Conservation (phyloP, 2,113 vertebrate species). For the Acanthisitta chloris region DNA sequence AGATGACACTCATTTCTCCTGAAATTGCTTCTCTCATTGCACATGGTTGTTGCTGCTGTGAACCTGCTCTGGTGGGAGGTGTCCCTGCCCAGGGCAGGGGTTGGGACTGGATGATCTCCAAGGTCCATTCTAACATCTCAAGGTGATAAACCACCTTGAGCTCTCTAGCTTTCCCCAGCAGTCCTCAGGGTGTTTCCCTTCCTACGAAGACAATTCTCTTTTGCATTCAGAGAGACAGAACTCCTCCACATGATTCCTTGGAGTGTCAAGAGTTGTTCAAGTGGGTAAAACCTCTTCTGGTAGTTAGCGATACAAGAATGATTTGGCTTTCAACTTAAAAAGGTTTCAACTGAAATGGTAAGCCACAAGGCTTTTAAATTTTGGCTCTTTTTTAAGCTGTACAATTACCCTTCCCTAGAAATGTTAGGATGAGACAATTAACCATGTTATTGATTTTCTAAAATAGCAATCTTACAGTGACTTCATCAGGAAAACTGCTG, state of each 20-base stretch:
- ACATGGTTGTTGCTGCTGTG: background rate
- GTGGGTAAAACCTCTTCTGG: background rate
- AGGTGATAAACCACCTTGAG: too few relatives aligned
- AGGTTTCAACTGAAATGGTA: background rate
- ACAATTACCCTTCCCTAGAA: slow-evolving; percentile 43
- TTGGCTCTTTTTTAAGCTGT: slow-evolving; percentile 35
- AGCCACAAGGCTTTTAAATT: slow-evolving; percentile 44
- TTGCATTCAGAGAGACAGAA: background rate
- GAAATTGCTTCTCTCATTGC: background rate
- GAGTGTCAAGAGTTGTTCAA: background rate
- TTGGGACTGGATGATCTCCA: too few relatives aligned
- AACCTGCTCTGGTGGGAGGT: too few relatives aligned
- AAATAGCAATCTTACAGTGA: slow-evolving; percentile 32
- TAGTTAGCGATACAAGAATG: background rate
- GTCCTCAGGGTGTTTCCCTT: background rate
- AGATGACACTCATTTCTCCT: background rate
- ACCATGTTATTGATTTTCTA: slow-evolving; percentile 53
- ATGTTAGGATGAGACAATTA: slow-evolving; percentile 47
- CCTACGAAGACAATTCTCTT: background rate
- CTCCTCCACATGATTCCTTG: fast-evolving
- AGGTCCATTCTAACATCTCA: too few relatives aligned
- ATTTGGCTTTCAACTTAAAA: background rate
- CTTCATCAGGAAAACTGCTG: slow-evolving; percentile 53
- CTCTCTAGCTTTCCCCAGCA: background rate
- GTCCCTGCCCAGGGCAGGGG: too few relatives aligned